Evolutionary conservation across 2,797 vertebrate genomes (phyloP), one percentile per base, ranked within the genome.

Genomic region (Uromys caudimaculatus): DNA sequence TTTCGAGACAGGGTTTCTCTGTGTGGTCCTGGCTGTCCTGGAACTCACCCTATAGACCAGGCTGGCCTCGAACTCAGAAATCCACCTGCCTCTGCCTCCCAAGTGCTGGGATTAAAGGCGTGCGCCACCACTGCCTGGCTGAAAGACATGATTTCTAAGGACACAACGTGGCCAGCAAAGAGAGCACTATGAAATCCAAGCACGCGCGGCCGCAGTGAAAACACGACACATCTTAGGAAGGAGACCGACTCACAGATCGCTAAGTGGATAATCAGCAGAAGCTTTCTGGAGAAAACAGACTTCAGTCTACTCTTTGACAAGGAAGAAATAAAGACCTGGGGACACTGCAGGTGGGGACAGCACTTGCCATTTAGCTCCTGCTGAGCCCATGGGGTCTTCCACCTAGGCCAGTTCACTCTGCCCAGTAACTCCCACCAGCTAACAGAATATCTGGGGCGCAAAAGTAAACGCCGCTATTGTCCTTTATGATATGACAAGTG

Each of bases 231-330:
- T 94, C 50, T 92, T 58, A 78, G 64, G 76, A 85, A 86, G 32
- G 90, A 52, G 71, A 79, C 69, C 21, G 54, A 58, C 91, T 87
- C 84, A 64, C 94, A 95, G 73, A 85, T 85, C 95, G 56, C 88
- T 85, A 84, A n/a, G 82, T 79, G 54, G 89, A 38, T 96, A 85
- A 94, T 50, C 92, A 89, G 88, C 73, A 89, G 64, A 86, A 47
- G n/a, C 82, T 91, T 69, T 84, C n/a, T 71, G 35, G 71, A 93
- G 90, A 95, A 97, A 95, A 95, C 38, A 91, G 58, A 35, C 54
- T 62, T 94, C 94, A 86, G 76, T 95, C 91, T 96, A 89, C 87
- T 93, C 32, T 60, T 76, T 94, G 54, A 91, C 95, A 50, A 41
- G 75, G 92, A 85, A 83, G 44, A 91, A 79, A 79, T 47, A 54